Evolutionary conservation across 2,888 invertebrate species (phyloP).

Genomic region (Agonopterix alstromeriana): DNA sequence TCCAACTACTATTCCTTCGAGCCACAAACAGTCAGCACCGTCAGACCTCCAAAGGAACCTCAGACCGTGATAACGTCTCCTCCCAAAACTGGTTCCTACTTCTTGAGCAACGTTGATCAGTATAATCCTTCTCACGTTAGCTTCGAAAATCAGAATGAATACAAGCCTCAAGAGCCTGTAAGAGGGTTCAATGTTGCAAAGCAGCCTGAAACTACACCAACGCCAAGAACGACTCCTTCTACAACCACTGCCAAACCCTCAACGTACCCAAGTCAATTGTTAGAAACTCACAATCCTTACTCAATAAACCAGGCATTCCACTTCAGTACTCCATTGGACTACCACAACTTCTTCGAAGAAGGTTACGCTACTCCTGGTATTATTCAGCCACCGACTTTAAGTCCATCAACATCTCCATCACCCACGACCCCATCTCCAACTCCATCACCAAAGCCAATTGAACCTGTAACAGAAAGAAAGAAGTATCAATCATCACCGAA

Average conservation of each 20-base stretch:
- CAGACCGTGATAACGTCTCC: slow-evolving; percentile 26
- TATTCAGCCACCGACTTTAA: not conserved
- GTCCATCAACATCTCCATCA: slow-evolving; percentile 24
- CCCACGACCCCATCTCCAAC: slow-evolving; percentile 21
- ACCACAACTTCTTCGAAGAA: slow-evolving; percentile 59
- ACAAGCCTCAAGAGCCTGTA: slow-evolving; percentile 24
- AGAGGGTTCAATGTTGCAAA: slow-evolving; percentile 30
- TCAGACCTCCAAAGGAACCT: slow-evolving; percentile 15
- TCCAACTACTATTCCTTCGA: slow-evolving; percentile 62
- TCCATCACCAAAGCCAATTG: slow-evolving; percentile 26
- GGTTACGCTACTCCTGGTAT: slow-evolving; percentile 32
- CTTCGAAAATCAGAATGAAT: slow-evolving; percentile 27
- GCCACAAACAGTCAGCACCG: slow-evolving; percentile 25
- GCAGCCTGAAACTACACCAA: slow-evolving; percentile 41
- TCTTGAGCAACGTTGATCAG: slow-evolving; percentile 37
- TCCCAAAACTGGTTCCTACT: slow-evolving; percentile 46
- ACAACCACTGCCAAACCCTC: slow-evolving; percentile 50
- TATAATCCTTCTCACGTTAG: slow-evolving; percentile 40
- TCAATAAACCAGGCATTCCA: slow-evolving; percentile 71
- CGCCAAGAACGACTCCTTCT: slow-evolving; percentile 26
- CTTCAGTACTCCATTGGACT: slow-evolving; percentile 65
- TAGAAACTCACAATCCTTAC: slow-evolving; percentile 69
- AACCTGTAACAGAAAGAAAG: slow-evolving; percentile 39
- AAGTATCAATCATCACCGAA: slow-evolving; percentile 41
- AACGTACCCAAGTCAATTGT: slow-evolving; percentile 53